Conservation (phyloP, 2,113 vertebrate species). For the Conger conger region DNA sequence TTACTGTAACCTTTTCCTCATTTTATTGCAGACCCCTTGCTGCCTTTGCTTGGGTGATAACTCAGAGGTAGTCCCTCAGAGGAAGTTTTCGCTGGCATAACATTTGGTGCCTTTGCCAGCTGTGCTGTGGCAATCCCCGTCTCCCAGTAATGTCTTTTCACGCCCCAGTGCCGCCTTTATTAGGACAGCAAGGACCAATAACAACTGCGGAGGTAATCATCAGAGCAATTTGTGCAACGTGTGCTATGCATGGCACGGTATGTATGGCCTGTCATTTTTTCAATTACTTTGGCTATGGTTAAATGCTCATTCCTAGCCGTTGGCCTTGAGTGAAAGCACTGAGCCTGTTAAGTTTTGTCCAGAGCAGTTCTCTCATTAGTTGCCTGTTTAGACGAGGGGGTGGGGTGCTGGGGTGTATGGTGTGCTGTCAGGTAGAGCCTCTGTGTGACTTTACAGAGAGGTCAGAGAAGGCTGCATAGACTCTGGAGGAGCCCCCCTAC, state of each 20-base stretch:
- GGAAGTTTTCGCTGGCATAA: not conserved
- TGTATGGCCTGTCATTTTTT: slow-evolving; percentile 74
- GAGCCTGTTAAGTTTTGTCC: slow-evolving; percentile 69
- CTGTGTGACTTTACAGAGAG: slow-evolving; percentile 4
- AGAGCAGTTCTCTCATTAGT: slow-evolving; percentile 70
- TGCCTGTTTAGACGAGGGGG: slow-evolving; percentile 52
- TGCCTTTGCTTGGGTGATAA: not conserved
- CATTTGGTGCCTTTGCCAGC: not conserved
- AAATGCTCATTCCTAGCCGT: slow-evolving; percentile 73
- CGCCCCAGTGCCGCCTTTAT: not conserved
- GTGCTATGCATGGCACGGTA: slow-evolving; percentile 50
- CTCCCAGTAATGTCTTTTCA: not conserved
- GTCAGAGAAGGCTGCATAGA: not conserved
- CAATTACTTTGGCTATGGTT: slow-evolving; percentile 73
- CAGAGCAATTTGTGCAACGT: slow-evolving; percentile 64
- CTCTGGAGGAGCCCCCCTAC: not conserved
- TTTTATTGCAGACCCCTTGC: not conserved
- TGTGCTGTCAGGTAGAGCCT: slow-evolving; percentile 52
- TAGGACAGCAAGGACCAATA: not conserved
- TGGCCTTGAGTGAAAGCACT: slow-evolving; percentile 65
- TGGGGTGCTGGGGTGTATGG: not conserved
- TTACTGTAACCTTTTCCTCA: not conserved
- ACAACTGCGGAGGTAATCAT: slow-evolving; percentile 66
- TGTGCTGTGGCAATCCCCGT: not conserved
- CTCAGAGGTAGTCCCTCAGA: not conserved